Evolutionary conservation across 1,140 invertebrate species (phyloP), one percentile per base, ranked within the genome.

Genomic region (Camponotus vicinus): DNA sequence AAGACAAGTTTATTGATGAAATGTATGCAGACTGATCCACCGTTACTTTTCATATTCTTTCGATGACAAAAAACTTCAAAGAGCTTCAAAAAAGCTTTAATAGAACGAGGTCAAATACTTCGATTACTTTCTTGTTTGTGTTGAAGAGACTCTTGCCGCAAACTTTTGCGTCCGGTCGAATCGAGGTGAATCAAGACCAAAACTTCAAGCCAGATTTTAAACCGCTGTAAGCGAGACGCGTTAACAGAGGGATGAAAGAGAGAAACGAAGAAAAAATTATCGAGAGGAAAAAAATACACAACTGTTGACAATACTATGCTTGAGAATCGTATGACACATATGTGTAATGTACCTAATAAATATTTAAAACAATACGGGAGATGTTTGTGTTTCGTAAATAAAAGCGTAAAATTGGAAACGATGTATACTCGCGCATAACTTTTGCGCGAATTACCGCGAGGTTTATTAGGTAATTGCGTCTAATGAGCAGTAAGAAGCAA

Each of bases 301-400:
- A 93, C 86, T 91, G 90, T 93, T 93, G 93, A 93, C 93, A 93
- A 93, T 93, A 93, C 90, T 93, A 93, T 91, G 91, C 92, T 93
- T 92, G 91, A 92, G 83, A 92, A 88, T 91, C 89, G 87, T 88
- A 90, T 90, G 91, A 73, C 91, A 88, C 91, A 89, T 93, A 89
- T 93, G 87, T 92, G 87, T 92, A 92, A 91, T 92, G 89, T 92
- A 91, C 87, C 87, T 92, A 90, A 90, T 88, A 87, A 92, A 91
- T 88, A 91, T 86, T 90, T 86, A 87, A 73, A 88, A 89, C 85
- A 80, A 87, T 76, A 90, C 83, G 83, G 82, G 63, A 52, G 49
- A 90, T 90, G 89, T 89, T 90, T 89, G 88, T 90, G 90, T 90
- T 92, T 92, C 91, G 88, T 91, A 88, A 91, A 78, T 92, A 90